phyloP scores from a whole-genome alignment of 1,140 invertebrate genomes.

The Semibalanus balanoides region DNA sequence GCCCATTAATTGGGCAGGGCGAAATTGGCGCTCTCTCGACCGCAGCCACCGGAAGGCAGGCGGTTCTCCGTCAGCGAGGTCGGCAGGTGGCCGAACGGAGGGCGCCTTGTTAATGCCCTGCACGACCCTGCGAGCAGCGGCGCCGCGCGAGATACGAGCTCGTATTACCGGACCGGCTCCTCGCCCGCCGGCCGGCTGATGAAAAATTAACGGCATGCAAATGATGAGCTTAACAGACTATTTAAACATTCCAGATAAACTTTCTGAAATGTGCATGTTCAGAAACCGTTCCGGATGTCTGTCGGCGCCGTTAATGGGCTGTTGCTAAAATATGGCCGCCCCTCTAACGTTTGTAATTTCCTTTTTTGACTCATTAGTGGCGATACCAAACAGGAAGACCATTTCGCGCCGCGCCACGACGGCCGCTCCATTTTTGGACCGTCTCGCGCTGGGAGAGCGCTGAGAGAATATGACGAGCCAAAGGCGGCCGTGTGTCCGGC shows the following conservation, averaged over 20 bases:
- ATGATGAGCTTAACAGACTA: background rate
- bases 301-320: background rate
- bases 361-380: constrained; percentile 1
- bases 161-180: background rate
- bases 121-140: no score
- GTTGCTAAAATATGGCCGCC: background rate
- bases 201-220: constrained; percentile 1
- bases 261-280: background rate
- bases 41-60: background rate
- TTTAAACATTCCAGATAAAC: background rate
- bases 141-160: background rate
- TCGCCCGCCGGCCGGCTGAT: background rate
- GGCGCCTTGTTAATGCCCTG: no score
- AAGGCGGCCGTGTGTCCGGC: no score
- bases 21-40: background rate
- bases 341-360: background rate
- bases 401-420: background rate
- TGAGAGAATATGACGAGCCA: no score
- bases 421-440: no score
- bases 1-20: background rate
- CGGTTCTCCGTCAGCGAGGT: background rate
- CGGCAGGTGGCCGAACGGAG: background rate
- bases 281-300: background rate
- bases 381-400: background rate
- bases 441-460: no score